Evolutionary conservation across 2,113 vertebrate genomes (phyloP), one percentile per base, ranked within the genome.

Genomic region (Nycticorax nycticorax): DNA sequence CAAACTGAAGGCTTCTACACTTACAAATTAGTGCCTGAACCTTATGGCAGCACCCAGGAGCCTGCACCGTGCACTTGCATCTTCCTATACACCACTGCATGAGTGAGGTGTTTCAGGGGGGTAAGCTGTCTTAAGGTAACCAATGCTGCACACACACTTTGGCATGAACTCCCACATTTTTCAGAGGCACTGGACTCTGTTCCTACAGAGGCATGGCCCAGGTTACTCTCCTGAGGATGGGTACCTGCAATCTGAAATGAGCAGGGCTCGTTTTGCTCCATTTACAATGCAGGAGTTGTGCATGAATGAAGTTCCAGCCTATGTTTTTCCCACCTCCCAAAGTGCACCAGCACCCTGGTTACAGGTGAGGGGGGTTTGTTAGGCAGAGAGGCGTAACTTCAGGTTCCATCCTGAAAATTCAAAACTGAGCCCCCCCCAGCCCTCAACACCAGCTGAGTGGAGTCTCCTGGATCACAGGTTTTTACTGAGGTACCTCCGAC

Each of bases 121-220:
- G 20, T 19, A 43, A 43, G 35, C 7, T 71, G 15, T 85, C 41
- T 52, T 59, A 50, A 62, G 59, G 45, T 50, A 48, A 50, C 53
- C 43, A 52, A 19, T 52, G 28, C 39, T 62, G 39, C 68, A 62
- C 41, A 74, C 1, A 0, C 6, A 22, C 24, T 39, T 81, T 39
- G 18, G 4, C 72, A 14, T 79, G 45, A 76, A 32, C 24, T 62
- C 64, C 35, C 9, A 15, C 1, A 20, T 57, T 48, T 80, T 64
- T 56, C 43, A 62, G 32, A 62, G 52, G 30, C 41, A 23, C 39
- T 1, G 1, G 14, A 11, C 47, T 50, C 48, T 0, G 0, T 37
- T 59, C 4, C 28, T 23, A 35, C 3, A 1, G 53, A 84, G 45
- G 28, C 73, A 76, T 47, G 68, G 56, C 57, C 39, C 23, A n/a